Evolutionary conservation across 2,113 vertebrate species (phyloP).

Genomic region (Elephas maximus): DNA sequence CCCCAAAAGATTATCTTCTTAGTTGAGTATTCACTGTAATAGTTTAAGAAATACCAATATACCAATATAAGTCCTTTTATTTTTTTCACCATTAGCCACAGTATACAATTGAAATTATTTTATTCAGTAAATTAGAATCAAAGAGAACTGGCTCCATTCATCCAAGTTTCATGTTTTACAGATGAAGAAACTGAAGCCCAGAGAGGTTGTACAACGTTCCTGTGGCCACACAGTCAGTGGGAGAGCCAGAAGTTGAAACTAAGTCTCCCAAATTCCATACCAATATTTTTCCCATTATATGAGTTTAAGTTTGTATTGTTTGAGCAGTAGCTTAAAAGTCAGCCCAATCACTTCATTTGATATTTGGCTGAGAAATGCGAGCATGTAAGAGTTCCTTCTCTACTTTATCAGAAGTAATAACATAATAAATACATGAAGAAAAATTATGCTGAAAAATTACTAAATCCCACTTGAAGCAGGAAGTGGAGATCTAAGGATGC

Average conservation of each 20-base stretch:
- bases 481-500: not conserved
- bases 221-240: not conserved
- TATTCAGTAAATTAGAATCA: slow-evolving; percentile 23
- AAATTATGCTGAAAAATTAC: not conserved
- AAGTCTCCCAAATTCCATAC: not conserved
- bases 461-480: slow-evolving; percentile 1
- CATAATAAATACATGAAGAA: slow-evolving; percentile 4
- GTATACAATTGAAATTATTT: slow-evolving; percentile 31
- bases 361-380: slow-evolving; percentile 27
- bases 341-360: not conserved
- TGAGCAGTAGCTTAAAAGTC: not conserved
- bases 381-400: not conserved
- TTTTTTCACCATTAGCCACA: slow-evolving; percentile 1
- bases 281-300: not conserved
- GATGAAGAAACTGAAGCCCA: not conserved
- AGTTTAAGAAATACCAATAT: slow-evolving; percentile 26
- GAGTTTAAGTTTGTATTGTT: not conserved
- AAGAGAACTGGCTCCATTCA: not conserved
- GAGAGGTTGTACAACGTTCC: not conserved
- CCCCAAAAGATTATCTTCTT: slow-evolving; percentile 56
- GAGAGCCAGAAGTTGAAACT: not conserved
- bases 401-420: not conserved
- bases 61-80: not conserved
- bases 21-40: slow-evolving; percentile 20
- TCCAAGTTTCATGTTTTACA: not conserved